A percentile compares a stretch with the other conserved stretches of the same genome.
These are phyloP conservation scores for Parauchenoglanis punctatus DNA, from an alignment of 2,797 vertebrate genomes.

Conservation along the genomic window DNA sequence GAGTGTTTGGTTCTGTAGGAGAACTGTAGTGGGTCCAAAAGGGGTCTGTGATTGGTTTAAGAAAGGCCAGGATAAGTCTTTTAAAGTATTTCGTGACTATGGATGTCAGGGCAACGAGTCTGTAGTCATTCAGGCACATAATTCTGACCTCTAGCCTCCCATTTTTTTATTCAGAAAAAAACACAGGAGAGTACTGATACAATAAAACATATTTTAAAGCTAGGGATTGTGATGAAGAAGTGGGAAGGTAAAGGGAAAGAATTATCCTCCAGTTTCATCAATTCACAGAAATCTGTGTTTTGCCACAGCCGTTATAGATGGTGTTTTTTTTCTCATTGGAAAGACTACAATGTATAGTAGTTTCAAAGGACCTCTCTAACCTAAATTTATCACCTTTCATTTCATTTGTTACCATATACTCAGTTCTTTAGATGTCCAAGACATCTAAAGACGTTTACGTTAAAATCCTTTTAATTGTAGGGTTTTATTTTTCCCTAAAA, in stretches of 20 bases:
- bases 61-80: too few species aligned
- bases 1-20: too few species aligned
- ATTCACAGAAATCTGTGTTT: background rate
- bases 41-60: too few species aligned
- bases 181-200: background rate
- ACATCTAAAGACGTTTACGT: background rate
- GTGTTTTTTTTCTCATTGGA: background rate
- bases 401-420: background rate
- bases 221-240: background rate
- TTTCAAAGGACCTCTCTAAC: background rate
- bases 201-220: background rate
- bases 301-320: background rate
- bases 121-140: too few species aligned
- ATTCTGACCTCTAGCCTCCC: too few species aligned
- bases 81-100: too few species aligned
- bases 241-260: background rate
- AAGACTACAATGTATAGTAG: background rate
- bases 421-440: background rate
- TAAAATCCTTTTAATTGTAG: background rate
- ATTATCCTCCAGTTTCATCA: background rate
- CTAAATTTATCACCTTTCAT: background rate
- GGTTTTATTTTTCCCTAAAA: background rate
- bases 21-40: too few species aligned
- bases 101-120: too few species aligned
- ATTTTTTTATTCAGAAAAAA: background rate